These are phyloP conservation scores for Zygothrica quintamaculata DNA, from an alignment of 2,888 invertebrate species.

Conservation along the genomic window DNA sequence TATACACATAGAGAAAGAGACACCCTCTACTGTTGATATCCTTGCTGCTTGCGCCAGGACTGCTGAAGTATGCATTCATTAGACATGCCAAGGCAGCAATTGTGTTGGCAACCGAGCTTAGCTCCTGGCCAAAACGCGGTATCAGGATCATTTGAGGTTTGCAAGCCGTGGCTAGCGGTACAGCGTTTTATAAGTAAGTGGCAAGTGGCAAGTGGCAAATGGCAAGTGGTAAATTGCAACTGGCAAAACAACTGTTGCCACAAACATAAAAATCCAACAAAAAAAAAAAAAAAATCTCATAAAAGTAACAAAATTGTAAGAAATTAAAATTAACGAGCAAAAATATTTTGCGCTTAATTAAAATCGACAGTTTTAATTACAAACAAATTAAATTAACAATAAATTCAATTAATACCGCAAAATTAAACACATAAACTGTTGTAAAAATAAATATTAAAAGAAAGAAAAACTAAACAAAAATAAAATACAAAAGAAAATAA, in stretches of 20 bases:
- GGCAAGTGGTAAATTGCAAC: slow-evolving; percentile 22
- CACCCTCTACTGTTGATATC: neutral
- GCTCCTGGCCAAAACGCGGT: slow-evolving; percentile 67
- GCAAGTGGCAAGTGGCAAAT: slow-evolving; percentile 33
- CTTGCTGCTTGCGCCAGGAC: neutral
- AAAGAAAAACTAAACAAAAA: neutral
- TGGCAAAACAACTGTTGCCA: slow-evolving; percentile 14
- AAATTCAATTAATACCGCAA: slow-evolving; percentile 7
- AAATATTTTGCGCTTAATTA: slow-evolving; percentile 10
- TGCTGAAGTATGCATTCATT: slow-evolving; percentile 70
- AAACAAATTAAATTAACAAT: slow-evolving; percentile 21
- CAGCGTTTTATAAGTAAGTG: slow-evolving; percentile 40
- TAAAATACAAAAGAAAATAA: neutral
- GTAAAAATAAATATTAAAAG: slow-evolving; percentile 12
- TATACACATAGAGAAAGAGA: slow-evolving; percentile 7
- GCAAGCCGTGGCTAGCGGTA: slow-evolving; percentile 76
- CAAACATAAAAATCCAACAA: neutral
- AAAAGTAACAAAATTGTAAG: slow-evolving; percentile 10
- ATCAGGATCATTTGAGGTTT: slow-evolving; percentile 83
- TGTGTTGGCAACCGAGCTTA: slow-evolving; percentile 78
- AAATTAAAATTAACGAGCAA: neutral
- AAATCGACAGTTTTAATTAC: slow-evolving; percentile 15
- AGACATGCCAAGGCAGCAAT: slow-evolving; percentile 61
- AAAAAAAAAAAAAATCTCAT: neutral
- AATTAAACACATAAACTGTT: slow-evolving; percentile 7